Base-by-base conservation (phyloP, 2,888 invertebrate genomes). In the Euzetes globulus region DNA sequence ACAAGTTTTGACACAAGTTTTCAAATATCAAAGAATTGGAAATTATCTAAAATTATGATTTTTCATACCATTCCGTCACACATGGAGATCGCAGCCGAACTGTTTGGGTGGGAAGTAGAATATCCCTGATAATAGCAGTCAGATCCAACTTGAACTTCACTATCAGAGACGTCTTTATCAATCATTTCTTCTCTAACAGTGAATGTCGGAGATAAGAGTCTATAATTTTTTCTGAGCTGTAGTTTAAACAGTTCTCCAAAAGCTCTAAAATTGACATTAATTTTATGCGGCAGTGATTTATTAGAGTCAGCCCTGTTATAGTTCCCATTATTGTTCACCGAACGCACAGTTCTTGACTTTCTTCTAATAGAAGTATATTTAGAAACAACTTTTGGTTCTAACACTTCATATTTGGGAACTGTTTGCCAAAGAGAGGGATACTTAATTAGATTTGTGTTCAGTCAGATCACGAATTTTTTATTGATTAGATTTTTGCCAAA, bases 111-210 rank as follows among this genome's bases (percentile, higher is more conserved):
- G 1, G 55, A 17, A 0, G 65, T 25, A 2, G 76, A 76, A n/a
- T 75, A 58, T 27, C 78, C 78, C 27, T 79, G 78, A 71, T 77
- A 79, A 71, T 77, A 77, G 58, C 78, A 79, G 58, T 74, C 72
- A 65, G 63, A 65, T 17, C 63, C 63, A 17, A 65, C 63, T n/a
- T 65, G n/a, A 65, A 65, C 33, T 65, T 65, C 63, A 65, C 37
- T 65, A 65, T 65, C 63, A 27, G 17, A 27, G 27, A 65, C n/a
- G 33, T 65, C 63, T 29, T 19, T 65, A 65, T 65, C 63, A 17
- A 65, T 33, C 37, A 37, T 19, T 37, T 73, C 73, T 50, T 50
- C 25, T 27, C 52, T 50, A 27, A 73, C 37, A 47, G 73, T 70
- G 33, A 76, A 76, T 17, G 19, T 19, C 11, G 76, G 76, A 19